Percentiles rank a stretch among this genome's conserved stretches.
phyloP scores from a whole-genome alignment of 2,888 invertebrate genomes.

The Hyles lineata region DNA sequence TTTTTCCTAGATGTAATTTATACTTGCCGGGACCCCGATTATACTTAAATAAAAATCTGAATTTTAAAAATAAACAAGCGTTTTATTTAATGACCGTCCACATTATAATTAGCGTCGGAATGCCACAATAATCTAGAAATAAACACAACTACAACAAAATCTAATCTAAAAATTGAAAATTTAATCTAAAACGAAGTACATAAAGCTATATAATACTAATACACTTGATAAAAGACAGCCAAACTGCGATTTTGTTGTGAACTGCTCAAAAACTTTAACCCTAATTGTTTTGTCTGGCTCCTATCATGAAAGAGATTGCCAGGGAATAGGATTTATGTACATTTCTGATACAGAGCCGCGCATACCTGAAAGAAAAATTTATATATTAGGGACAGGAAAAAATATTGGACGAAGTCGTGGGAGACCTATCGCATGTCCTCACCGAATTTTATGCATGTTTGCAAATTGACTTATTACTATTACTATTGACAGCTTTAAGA shows the following conservation, averaged over 20 bases:
- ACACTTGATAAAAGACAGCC: conserved; percentile 35
- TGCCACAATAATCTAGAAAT: conserved; percentile 45
- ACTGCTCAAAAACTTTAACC: conserved; percentile 28
- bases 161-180: conserved; percentile 64
- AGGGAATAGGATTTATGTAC: conserved; percentile 87
- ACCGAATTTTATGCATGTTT: too few relatives aligned
- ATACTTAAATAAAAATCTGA: conserved; percentile 24
- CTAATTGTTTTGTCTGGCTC: conserved; percentile 22
- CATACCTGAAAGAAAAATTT: conserved; percentile 76
- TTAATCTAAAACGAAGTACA: conserved; percentile 64
- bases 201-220: conserved; percentile 42
- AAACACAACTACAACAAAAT: conserved; percentile 54
- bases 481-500: too few relatives aligned
- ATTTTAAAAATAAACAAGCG: conserved; percentile 33
- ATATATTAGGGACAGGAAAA: too few relatives aligned
- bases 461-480: too few relatives aligned
- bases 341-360: conserved; percentile 87
- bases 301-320: conserved; percentile 79
- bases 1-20: conserved; percentile 42
- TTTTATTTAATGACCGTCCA: conserved; percentile 59
- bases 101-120: conserved; percentile 39
- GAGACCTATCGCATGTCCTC: too few relatives aligned
- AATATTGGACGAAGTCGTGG: too few relatives aligned
- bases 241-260: conserved; percentile 25
- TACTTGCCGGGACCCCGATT: conserved; percentile 69